phyloP scores from a whole-genome alignment of 2,888 invertebrate genomes.

The Fragum fragum region DNA sequence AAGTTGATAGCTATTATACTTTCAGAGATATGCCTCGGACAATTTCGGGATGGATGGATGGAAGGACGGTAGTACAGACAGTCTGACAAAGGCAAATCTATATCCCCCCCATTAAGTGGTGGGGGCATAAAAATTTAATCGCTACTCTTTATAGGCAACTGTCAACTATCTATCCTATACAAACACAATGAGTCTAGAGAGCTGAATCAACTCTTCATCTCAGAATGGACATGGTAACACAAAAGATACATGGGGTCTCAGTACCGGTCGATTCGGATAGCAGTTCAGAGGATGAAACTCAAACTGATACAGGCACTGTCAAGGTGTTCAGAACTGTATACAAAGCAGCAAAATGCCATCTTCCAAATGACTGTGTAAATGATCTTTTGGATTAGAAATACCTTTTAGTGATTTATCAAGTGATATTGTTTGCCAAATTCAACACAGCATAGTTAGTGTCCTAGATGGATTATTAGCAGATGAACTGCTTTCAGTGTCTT shows the following conservation, averaged over 20 bases:
- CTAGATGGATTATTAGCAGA: slow-evolving; percentile 2
- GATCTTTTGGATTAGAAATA: slow-evolving; percentile 19
- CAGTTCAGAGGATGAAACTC: not conserved
- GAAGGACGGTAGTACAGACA: no score
- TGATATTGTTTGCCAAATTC: not conserved
- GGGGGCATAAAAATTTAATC: no score
- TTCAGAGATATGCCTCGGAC: no score
- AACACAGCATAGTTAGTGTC: slow-evolving; percentile 9
- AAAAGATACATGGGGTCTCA: not conserved
- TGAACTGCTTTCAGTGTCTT: not conserved
- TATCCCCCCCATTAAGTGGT: no score
- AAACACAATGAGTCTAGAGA: slow-evolving; percentile 25
- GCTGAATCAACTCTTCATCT: not conserved
- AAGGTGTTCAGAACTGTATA: not conserved
- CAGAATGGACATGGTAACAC: not conserved
- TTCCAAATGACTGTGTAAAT: slow-evolving; percentile 10
- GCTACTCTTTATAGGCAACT: slow-evolving; percentile 20
- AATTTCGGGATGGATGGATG: no score
- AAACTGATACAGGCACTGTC: not conserved
- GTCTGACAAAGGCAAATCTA: no score
- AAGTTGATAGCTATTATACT: no score
- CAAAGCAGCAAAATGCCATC: slow-evolving; percentile 7
- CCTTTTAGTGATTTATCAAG: slow-evolving; percentile 19
- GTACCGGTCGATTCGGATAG: not conserved
- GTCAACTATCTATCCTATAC: slow-evolving; percentile 4